Base-by-base conservation (phyloP, 2,113 vertebrate genomes). In the Lipophrys pholis region DNA sequence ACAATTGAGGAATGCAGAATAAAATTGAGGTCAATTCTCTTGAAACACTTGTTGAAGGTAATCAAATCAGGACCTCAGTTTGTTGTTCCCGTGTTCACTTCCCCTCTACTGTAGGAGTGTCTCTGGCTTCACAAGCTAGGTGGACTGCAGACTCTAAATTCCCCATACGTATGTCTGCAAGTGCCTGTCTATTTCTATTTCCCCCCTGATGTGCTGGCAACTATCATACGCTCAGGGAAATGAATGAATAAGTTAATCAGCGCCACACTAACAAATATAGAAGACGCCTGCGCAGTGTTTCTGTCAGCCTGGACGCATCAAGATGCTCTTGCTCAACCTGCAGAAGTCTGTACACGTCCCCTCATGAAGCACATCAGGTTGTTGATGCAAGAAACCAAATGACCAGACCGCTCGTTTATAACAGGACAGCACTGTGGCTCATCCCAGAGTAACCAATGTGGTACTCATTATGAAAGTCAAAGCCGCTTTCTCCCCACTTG, bases 141-240 rank as follows among this genome's bases (percentile, higher is more conserved):
- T 78, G 15, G 76, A 60, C 70, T 11, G 50, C 38, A 85, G 64
- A 49, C 75, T 84, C 80, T 69, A 80, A 80, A 87, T 85, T 89
- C 65, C 77, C 54, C 80, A 83, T 79, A 63, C 43, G 75, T 70
- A 56, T 83, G 77, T 68, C 6, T 60, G 14, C 17, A 57, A 69
- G 54, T 55, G 43, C 6, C 15, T 60, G 38, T 62, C 61, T 74
- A 12, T 80, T 67, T 79, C 48, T 68, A 66, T 35, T 69, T 45
- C 50, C 64, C 30, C 68, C 38, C 64, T 15, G 43, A 46, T 35
- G 65, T 38, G 49, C 42, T 63, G 55, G 53, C 4, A 42, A 77
- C 11, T 12, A 41, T 57, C 35, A 50, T 35, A 64, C 53, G 35
- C 40, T 38, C 6, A 21, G 14, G 36, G 14, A 8, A 70, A 73